Conservation (phyloP, 2,888 invertebrate genomes). For the Hyles lineata region DNA sequence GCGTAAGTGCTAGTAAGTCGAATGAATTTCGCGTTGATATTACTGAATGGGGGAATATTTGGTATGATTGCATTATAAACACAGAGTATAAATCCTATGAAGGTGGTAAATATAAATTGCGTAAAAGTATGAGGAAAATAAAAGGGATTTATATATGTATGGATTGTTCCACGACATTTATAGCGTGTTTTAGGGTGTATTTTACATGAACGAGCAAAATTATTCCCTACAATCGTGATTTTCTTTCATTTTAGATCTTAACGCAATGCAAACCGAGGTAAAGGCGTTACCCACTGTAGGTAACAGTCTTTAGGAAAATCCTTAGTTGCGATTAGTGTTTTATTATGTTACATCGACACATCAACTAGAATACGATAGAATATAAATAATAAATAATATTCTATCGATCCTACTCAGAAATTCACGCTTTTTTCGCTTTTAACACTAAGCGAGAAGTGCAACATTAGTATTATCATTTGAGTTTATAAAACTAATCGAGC, state of each 20-base stretch:
- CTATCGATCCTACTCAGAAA: not conserved
- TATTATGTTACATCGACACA: no score
- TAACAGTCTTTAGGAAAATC: no score
- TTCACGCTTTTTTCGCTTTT: not conserved
- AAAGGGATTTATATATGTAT: not conserved
- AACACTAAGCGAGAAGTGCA: not conserved
- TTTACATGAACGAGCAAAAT: no score
- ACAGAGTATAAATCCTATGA: not conserved
- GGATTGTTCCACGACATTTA: no score
- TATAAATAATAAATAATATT: no score
- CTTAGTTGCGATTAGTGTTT: no score
- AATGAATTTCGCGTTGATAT: not conserved
- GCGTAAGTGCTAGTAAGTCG: not conserved
- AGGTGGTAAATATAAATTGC: not conserved
- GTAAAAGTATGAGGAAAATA: not conserved
- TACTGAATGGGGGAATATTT: not conserved
- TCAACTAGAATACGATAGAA: no score
- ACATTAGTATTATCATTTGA: not conserved
- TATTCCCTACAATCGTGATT: no score
- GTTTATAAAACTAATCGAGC: conserved; percentile 36
- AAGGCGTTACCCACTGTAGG: no score
- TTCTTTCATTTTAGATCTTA: no score
- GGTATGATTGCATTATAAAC: not conserved
- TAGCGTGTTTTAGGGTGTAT: no score
- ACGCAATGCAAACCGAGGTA: no score